phyloP scores from a whole-genome alignment of 2,888 invertebrate genomes.

The Acholoe squamosa region DNA sequence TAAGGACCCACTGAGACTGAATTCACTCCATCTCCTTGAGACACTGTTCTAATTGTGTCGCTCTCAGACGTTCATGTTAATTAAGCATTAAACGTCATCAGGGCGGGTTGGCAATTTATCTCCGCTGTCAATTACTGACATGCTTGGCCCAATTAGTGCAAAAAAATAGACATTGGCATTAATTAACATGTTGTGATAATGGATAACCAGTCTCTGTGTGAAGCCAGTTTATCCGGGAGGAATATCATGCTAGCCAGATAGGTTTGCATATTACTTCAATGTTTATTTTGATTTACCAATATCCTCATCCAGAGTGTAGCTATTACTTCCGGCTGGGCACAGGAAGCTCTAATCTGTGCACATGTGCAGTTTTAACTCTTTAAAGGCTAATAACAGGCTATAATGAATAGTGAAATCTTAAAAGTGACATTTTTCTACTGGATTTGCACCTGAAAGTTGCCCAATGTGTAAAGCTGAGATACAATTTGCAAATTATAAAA shows the following conservation, averaged over 20 bases:
- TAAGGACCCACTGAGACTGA: too few species aligned
- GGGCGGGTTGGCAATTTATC: not conserved
- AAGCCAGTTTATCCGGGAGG: not conserved
- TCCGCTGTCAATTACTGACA: slow-evolving; percentile 35
- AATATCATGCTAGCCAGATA: not conserved
- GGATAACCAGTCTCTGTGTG: not conserved
- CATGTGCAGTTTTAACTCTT: too few species aligned
- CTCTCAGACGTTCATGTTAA: not conserved
- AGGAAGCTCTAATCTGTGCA: not conserved
- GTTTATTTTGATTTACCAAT: not conserved
- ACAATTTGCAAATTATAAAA: too few species aligned
- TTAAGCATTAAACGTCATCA: not conserved
- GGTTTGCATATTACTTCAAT: not conserved
- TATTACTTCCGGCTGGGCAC: not conserved
- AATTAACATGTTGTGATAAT: not conserved
- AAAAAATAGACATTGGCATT: not conserved
- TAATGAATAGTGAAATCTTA: too few species aligned
- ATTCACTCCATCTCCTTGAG: too few species aligned
- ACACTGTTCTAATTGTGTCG: too few species aligned
- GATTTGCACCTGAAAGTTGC: too few species aligned
- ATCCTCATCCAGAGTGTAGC: not conserved
- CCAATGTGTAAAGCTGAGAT: too few species aligned
- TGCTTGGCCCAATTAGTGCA: slow-evolving; percentile 1
- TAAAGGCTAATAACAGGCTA: too few species aligned
- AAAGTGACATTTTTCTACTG: too few species aligned